Evolutionary conservation across 2,797 vertebrate species (phyloP).

Genomic region (Anniella stebbinsi): DNA sequence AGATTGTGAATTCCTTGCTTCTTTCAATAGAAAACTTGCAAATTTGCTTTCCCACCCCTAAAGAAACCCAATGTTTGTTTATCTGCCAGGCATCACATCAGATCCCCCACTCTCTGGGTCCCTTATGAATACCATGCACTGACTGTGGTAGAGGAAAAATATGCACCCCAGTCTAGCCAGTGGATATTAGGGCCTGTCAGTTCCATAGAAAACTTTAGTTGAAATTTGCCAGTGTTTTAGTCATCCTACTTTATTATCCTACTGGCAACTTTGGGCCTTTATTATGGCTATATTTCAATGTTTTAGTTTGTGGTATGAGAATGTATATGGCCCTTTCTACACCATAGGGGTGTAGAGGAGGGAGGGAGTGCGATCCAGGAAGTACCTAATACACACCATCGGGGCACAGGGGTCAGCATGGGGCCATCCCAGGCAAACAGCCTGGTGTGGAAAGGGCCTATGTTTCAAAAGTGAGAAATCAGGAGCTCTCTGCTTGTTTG

Average conservation of each 20-base stretch:
- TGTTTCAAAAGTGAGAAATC: neutral
- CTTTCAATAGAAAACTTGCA: slow-evolving; percentile 24
- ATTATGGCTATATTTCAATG: neutral
- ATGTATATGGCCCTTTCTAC: too few relatives aligned
- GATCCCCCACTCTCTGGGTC: neutral
- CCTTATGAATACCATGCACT: neutral
- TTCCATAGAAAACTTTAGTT: neutral
- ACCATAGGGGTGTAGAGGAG: too few relatives aligned
- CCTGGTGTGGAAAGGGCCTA: too few relatives aligned
- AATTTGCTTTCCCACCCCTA: slow-evolving; percentile 17
- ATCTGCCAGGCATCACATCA: neutral
- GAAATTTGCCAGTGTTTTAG: neutral
- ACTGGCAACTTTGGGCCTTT: neutral
- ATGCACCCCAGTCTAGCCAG: neutral
- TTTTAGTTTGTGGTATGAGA: neutral
- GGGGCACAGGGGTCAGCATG: too few relatives aligned
- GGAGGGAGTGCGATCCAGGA: too few relatives aligned
- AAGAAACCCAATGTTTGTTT: slow-evolving; percentile 5
- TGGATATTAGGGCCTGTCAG: neutral
- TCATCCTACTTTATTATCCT: neutral
- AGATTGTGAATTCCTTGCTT: slow-evolving; percentile 22
- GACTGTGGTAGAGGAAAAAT: neutral
- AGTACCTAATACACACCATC: too few relatives aligned
- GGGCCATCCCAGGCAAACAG: too few relatives aligned
- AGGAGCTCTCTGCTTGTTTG: neutral